Evolutionary conservation across 2,113 vertebrate genomes (phyloP), one percentile per base, ranked within the genome.

Genomic region (Erinaceus europaeus): DNA sequence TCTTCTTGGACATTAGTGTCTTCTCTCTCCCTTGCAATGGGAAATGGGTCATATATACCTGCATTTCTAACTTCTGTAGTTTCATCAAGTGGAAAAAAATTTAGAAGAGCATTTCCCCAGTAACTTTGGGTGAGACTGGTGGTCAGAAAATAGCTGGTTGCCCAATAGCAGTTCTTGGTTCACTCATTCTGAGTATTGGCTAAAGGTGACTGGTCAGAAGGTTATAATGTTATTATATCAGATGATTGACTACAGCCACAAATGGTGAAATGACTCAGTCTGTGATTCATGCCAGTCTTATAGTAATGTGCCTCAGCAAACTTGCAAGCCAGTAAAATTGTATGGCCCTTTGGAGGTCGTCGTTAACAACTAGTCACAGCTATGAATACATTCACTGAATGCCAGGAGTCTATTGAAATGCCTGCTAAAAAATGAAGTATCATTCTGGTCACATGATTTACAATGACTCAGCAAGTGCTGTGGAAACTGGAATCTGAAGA

Each of bases 121-220:
- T 69, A 50, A 42, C 29, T 5, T 13, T 34, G 25, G 32, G n/a
- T 59, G 32, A 59, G 62, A 76, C 38, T 68, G 14, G 44, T 74
- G 67, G 72, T 72, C 68, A 75, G 50, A 59, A 80, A 86, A 67
- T 46, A 44, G 36, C 72, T 17, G 29, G 38, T 93, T 94, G 86
- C 84, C 34, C 83, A 92, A 88, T 8, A 75, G n/a, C 42, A 53
- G 0, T 65, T 80, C 75, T 95, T 88, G 69, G 68, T 53, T 84
- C 15, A 12, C 53, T 85, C 38, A 13, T 68, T 83, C 36, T 84
- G 79, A 86, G 80, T 86, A 42, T 59, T 84, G 77, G 89, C 64
- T 48, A 89, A 88, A 90, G 84, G 72, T 79, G 46, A 88, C 76
- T 81, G 55, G 69, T 86, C 12, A 80, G 55, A 68, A 85, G 68